A percentile compares a stretch with the other conserved stretches of the same genome.
Evolutionary conservation across 1,140 invertebrate genomes (phyloP).

Genomic region (Drosophila obscura): DNA sequence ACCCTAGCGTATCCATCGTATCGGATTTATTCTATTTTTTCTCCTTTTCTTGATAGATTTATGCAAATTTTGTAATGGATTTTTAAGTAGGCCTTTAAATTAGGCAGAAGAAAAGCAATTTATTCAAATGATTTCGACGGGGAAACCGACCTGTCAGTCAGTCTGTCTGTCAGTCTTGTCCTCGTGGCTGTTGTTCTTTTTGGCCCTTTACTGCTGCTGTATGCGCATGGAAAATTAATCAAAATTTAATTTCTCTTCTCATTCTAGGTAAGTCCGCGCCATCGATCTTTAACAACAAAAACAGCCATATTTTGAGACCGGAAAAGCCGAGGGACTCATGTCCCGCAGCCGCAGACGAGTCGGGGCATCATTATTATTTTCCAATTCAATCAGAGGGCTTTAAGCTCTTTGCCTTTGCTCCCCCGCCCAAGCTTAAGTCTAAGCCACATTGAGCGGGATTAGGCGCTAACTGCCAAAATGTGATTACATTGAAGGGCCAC

Average conservation of each 20-base stretch:
- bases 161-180: constrained; percentile 16
- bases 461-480: constrained; percentile 71
- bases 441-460: constrained; percentile 77
- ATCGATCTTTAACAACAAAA: constrained; percentile 22
- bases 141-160: constrained; percentile 4
- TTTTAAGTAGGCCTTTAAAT: constrained; percentile 82
- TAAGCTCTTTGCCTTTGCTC: constrained; percentile 25
- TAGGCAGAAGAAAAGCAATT: constrained; percentile 73
- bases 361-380: constrained; percentile 70
- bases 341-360: constrained; percentile 37
- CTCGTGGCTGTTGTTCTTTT: constrained; percentile 15
- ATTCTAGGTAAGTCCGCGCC: constrained; percentile 59
- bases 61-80: constrained; percentile 81
- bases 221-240: constrained; percentile 60
- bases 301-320: background rate
- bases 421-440: constrained; percentile 35
- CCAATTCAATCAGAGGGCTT: constrained; percentile 71
- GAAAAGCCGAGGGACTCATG: constrained; percentile 8
- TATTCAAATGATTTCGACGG: constrained; percentile 72
- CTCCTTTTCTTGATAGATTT: constrained; percentile 57
- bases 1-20: background rate
- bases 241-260: constrained; percentile 70
- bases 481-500: constrained; percentile 57
- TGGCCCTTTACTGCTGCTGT: constrained; percentile 17
- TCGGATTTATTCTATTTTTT: constrained; percentile 1